Evolutionary conservation across 2,113 vertebrate genomes (phyloP).

Genomic region (Felis chaus): DNA sequence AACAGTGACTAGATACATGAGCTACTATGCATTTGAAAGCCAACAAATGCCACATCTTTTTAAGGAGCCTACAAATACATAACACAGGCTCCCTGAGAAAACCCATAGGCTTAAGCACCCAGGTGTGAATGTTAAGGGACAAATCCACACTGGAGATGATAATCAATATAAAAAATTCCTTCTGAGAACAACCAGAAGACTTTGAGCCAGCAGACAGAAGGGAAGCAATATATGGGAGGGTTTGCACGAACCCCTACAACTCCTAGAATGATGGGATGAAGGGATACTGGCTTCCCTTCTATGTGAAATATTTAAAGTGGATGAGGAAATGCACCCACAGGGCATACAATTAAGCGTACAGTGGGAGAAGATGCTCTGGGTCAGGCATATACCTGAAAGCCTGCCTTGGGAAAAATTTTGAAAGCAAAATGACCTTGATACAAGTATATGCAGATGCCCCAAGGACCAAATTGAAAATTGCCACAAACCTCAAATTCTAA

Average conservation of each 20-base stretch:
- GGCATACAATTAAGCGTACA: background rate
- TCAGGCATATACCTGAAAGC: background rate
- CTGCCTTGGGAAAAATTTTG: background rate
- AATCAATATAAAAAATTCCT: background rate
- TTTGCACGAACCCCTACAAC: background rate
- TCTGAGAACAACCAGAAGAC: background rate
- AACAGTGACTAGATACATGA: background rate
- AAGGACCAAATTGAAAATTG: background rate
- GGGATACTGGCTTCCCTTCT: background rate
- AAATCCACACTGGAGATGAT: background rate
- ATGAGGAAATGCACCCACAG: background rate
- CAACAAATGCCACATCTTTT: background rate
- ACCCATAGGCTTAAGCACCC: background rate
- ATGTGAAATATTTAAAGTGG: background rate
- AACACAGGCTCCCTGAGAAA: background rate
- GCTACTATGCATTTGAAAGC: background rate
- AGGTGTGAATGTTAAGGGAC: background rate
- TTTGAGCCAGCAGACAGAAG: background rate
- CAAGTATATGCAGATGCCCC: background rate
- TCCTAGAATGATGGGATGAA: background rate
- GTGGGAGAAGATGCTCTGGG: background rate
- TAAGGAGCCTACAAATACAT: background rate
- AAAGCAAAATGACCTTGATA: background rate
- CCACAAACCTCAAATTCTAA: background rate
- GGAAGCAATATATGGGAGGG: background rate